Evolutionary conservation across 2,888 invertebrate species (phyloP).

Genomic region (Drosophila demipolita): DNA sequence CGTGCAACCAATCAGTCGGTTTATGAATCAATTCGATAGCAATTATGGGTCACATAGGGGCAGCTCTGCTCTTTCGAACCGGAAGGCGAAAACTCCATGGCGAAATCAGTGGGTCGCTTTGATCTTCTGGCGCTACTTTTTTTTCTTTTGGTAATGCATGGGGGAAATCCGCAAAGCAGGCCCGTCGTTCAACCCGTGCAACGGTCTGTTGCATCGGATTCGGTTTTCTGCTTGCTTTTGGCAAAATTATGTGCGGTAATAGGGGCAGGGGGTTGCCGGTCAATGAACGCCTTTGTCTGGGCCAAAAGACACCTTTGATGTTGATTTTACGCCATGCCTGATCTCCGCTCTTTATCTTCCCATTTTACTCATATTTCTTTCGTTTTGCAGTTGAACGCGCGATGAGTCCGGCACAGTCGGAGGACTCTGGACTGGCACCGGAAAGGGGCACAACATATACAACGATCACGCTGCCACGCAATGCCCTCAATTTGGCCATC

Average conservation of each 20-base stretch:
- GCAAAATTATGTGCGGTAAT: conserved; percentile 26
- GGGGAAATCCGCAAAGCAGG: background rate
- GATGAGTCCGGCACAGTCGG: conserved; percentile 85
- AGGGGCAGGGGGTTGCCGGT: conserved; percentile 26
- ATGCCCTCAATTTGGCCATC: conserved; percentile 84
- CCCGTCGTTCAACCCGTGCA: background rate
- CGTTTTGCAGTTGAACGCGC: conserved; percentile 84
- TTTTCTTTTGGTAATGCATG: conserved; percentile 31
- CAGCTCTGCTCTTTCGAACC: conserved; percentile 8
- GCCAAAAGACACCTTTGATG: conserved; percentile 66
- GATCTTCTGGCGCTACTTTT: conserved; percentile 56
- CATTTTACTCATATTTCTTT: background rate
- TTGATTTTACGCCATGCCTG: conserved; percentile 33
- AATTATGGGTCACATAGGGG: conserved; percentile 44
- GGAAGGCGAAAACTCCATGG: conserved; percentile 36
- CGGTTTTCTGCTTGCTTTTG: conserved; percentile 35
- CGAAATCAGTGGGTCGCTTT: conserved; percentile 48
- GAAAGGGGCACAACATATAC: conserved; percentile 85
- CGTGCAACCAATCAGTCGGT: background rate
- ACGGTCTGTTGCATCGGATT: conserved; percentile 29
- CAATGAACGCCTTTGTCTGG: conserved; percentile 52
- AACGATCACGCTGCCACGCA: conserved; percentile 85
- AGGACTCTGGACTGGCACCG: conserved; percentile 85
- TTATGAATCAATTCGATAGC: background rate
- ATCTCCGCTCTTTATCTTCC: conserved; percentile 10